Base-by-base conservation (phyloP, 2,888 invertebrate genomes). In the Linnaemya tessellans region DNA sequence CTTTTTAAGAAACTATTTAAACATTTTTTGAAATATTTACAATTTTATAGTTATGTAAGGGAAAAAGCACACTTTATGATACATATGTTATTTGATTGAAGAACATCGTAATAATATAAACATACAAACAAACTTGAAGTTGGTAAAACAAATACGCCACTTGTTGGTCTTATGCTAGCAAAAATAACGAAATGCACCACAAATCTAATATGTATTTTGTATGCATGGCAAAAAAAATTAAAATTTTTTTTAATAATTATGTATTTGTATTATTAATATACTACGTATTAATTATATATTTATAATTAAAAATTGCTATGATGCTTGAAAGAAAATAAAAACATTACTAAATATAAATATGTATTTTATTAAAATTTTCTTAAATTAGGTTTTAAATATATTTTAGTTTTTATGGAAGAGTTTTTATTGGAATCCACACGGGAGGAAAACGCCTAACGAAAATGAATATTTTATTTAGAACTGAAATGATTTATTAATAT, bases 21-120 rank as follows among this genome's bases (percentile, higher is more conserved):
- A 75, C 18, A 64, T 38, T 70, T 77, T 81, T 85, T 82, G 78
- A 79, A 79, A 75, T 79, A 67, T 85, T 82, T 85, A 85, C 81
- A 85, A 85, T 77, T 77, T 77, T 71, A 64, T 60, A 75, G n/a
- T 70, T 73, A 74, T 49, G n/a, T 11, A 13, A 3, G 38, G 64
- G 62, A 56, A 18, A 62, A 18, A 43, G 60, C 78, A 74, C 73
- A 78, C 65, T 54, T 65, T 46, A 73, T 62, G 5, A 22, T 9
- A n/a, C 56, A 84, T 65, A 75, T 77, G 64, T 75, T 80, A 62
- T 38, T 77, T 67, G 60, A 62, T 35, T 54, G 5, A 38, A 25
- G 25, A 70, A 71, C 64, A 46, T 62, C 54, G 46, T 9, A 25
- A 25, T 22, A 70, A 49, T 11, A 51, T 18, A 41, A 58, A 75